Evolutionary conservation across 2,888 invertebrate species (phyloP), one percentile per base, ranked within the genome.

Genomic region (Aricia artaxerxes): DNA sequence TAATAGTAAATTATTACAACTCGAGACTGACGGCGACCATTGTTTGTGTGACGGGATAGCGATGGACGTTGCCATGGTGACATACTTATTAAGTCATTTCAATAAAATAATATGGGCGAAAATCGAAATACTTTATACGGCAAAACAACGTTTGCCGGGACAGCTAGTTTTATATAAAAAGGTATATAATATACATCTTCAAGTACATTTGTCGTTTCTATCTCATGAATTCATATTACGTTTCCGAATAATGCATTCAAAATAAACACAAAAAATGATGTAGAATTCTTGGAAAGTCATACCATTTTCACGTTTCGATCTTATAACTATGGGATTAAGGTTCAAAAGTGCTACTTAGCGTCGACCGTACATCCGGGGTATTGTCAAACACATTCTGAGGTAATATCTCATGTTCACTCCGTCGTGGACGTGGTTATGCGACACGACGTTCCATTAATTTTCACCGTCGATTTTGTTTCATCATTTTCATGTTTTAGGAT

Each of bases 401-500:
- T 85, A 85, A 85, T 85, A 85, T 83, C 81, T 86, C 86, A 84
- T 81, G 85, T 78, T 84, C 84, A 85, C 80, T 80, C 38, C 77
- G 78, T 81, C 81, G 76, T 78, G 78, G 80, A 79, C 79, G 78
- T 44, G 77, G 80, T 73, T 80, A 79, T 78, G 75, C 57, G 77
- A n/a, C 44, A 64, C 75, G 82, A 81, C 77, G 77, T 81, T 82
- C 78, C 80, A 82, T 82, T 81, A 79, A 79, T 73, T 73, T 73
- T 73, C 44, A 24, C 44, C 24, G 1, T 44, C 44, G 44, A 73
- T 24, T 44, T 35, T 35, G 2, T 35, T 35, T 35, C 1, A 35
- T 35, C 35, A 35, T 35, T 35, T 35, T 35, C 35, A 35, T 35
- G 35, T 35, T 35, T 35, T 35, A 2, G 35, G 35, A 35, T 35